Base-by-base conservation (phyloP, 2,113 vertebrate species). In the Cepphus grylle region DNA sequence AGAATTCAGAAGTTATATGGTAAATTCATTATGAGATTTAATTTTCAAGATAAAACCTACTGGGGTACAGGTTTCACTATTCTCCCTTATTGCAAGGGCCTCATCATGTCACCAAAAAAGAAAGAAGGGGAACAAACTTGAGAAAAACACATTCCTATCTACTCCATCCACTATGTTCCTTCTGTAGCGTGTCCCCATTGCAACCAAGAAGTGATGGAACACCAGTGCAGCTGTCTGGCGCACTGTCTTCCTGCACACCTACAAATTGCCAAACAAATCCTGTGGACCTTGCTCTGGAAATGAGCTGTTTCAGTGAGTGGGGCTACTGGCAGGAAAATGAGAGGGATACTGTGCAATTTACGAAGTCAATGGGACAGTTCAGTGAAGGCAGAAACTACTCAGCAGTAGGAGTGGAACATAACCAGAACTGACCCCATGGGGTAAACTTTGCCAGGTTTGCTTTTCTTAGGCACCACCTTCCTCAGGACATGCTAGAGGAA, bases 1-100 rank as follows among this genome's bases (percentile, higher is more conserved):
- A 97, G 97, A 84, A 98, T 99, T 96, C 98, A 98, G 50, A 93
- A 93, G 50, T 98, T 99, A 95, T 99, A 99, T 0, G 98, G 99
- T 99, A 98, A 98, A 55, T 36, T 72, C 30, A 53, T 9, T 0
- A 63, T 38, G 5, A 86, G 21, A 80, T 82, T 65, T 87, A 23
- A 70, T 87, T 95, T 87, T 82, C 53, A 61, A 69, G 25, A 76
- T 17, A 93, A 72, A 92, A 67, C 4, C 8, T 43, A 49, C 9
- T 8, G 17, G 30, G 15, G 5, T 56, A 43, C n/a, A 76, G 36
- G 15, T 76, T 87, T 91, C 23, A 45, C 43, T 67, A 9, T 14
- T 85, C 15, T 61, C 53, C 22, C 34, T 79, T 38, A 53, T 29
- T 76, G 25, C 36, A 79, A 79, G 30, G 42, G 21, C 61, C 12